Evolutionary conservation across 2,113 vertebrate genomes (phyloP).

Genomic region (Datnioides undecimradiatus): DNA sequence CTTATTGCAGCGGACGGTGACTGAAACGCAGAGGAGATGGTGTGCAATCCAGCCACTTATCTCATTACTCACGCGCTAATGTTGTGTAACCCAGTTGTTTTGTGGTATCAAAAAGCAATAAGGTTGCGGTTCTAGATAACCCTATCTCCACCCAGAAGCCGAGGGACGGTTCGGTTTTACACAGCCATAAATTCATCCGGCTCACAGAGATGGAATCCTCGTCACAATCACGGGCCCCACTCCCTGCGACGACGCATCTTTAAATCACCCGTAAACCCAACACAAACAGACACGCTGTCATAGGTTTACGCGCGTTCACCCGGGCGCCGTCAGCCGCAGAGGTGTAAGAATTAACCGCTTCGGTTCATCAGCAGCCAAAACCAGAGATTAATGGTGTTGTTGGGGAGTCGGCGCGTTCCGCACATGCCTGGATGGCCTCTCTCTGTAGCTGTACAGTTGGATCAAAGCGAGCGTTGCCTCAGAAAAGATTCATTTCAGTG

Average conservation of each 20-base stretch:
- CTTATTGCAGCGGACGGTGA: background rate
- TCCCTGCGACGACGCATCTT: background rate
- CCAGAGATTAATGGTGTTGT: background rate
- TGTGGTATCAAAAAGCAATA: constrained; percentile 36
- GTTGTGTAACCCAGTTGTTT: constrained; percentile 45
- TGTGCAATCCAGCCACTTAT: constrained; percentile 11
- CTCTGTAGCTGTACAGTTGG: background rate
- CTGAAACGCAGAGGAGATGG: too few relatives aligned
- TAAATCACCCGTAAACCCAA: background rate
- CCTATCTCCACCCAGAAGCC: constrained; percentile 20
- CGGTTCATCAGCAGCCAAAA: background rate
- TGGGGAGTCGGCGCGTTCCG: background rate
- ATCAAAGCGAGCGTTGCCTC: background rate
- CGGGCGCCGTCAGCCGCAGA: background rate
- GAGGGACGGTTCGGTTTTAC: constrained; percentile 15
- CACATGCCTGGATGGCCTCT: background rate
- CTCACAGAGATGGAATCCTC: background rate
- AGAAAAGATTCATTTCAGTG: background rate
- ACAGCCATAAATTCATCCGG: background rate
- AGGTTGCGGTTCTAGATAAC: constrained; percentile 35
- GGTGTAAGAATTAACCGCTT: background rate
- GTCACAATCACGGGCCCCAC: too few relatives aligned
- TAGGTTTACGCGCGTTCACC: background rate
- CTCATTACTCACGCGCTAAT: constrained; percentile 32
- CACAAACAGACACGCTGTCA: constrained; percentile 6